phyloP scores from a whole-genome alignment of 2,888 invertebrate genomes.

The Phanerotoma sp. region DNA sequence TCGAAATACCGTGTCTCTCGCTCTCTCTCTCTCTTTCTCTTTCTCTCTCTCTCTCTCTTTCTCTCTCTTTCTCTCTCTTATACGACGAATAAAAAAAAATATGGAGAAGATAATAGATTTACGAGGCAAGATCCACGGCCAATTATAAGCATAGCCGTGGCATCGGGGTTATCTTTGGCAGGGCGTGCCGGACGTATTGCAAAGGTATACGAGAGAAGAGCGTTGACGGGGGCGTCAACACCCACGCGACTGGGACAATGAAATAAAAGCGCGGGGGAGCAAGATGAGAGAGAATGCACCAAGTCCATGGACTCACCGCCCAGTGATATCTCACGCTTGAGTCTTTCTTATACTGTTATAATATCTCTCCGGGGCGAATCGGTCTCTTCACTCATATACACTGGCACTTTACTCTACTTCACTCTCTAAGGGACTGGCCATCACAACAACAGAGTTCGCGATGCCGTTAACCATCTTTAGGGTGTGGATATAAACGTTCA shows the following conservation, averaged over 20 bases:
- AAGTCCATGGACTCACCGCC: constrained; percentile 37
- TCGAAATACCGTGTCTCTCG: constrained; percentile 15
- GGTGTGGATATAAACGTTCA: constrained; percentile 16
- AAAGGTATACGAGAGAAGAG: constrained; percentile 32
- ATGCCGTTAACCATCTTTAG: constrained; percentile 18
- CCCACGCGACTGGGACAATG: constrained; percentile 50
- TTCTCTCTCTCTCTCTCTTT: no score
- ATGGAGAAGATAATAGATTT: constrained; percentile 24
- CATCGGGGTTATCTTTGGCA: constrained; percentile 34
- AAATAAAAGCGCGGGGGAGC: constrained; percentile 33
- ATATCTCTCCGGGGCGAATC: constrained; percentile 25
- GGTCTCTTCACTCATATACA: constrained; percentile 27
- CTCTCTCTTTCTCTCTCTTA: no score
- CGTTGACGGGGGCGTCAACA: constrained; percentile 53
- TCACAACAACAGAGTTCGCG: no score
- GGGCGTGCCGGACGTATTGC: constrained; percentile 36
- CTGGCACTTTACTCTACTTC: no score
- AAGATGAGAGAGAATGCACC: constrained; percentile 28
- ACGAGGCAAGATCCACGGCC: constrained; percentile 26
- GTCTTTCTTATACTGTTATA: constrained; percentile 15
- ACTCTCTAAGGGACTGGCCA: no score
- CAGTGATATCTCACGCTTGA: constrained; percentile 37
- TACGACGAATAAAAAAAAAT: neutral
- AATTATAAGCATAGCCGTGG: constrained; percentile 34
- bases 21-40: constrained; percentile 4